These are phyloP conservation scores for Ectropis crepuscularia DNA, from an alignment of 2,888 invertebrate species.

Conservation along the genomic window DNA sequence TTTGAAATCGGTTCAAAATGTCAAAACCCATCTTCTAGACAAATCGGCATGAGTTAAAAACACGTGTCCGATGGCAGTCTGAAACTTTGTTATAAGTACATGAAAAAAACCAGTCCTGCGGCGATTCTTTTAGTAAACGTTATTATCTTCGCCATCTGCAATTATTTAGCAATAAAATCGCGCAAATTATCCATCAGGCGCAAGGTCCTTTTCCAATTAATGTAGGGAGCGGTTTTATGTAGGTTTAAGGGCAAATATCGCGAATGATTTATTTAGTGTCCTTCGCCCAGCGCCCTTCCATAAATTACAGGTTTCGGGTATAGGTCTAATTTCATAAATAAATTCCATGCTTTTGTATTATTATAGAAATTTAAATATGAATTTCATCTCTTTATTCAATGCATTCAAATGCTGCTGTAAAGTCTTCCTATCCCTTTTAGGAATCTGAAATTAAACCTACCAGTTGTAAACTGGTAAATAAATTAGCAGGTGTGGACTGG, in stretches of 20 bases:
- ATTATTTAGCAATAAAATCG: conserved; percentile 31
- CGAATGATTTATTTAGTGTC: conserved; percentile 57
- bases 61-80: too few relatives aligned
- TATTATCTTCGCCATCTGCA: conserved; percentile 24
- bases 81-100: too few relatives aligned
- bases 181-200: conserved; percentile 37
- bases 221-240: conserved; percentile 41
- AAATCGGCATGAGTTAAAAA: too few relatives aligned
- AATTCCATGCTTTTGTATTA: conserved; percentile 42
- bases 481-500: too few relatives aligned
- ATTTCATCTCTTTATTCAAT: conserved; percentile 28
- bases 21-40: too few relatives aligned
- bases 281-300: conserved; percentile 47
- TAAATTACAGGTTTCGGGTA: conserved; percentile 54
- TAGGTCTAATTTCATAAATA: conserved; percentile 54
- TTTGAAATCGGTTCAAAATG: too few relatives aligned
- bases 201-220: conserved; percentile 46
- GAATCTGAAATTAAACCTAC: neutral
- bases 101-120: neutral
- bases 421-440: conserved; percentile 3
- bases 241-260: conserved; percentile 48
- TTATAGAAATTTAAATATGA: conserved; percentile 38
- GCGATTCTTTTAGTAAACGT: conserved; percentile 7
- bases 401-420: neutral
- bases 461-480: too few relatives aligned